phyloP scores from a whole-genome alignment of 2,888 invertebrate genomes.

The Neocrepidodera transversa region DNA sequence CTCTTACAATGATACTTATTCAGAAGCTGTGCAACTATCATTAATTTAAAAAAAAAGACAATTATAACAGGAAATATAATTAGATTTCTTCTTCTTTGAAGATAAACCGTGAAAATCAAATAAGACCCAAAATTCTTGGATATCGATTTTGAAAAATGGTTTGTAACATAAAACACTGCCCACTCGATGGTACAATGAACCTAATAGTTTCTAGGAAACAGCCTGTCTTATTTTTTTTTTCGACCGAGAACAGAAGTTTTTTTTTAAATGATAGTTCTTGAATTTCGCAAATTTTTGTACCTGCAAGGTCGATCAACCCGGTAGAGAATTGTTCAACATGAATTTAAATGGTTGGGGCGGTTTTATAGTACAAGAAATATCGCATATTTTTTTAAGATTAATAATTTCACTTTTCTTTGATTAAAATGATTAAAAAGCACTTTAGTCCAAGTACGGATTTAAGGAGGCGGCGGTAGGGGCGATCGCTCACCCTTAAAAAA shows the following conservation, averaged over 20 bases:
- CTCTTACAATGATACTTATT: conserved; percentile 4
- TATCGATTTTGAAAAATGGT: conserved; percentile 34
- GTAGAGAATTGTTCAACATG: conserved; percentile 37
- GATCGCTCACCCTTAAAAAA: no score
- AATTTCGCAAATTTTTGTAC: conserved; percentile 43
- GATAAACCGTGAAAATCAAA: conserved; percentile 38
- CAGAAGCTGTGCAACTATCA: conserved; percentile 25
- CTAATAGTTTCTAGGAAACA: conserved; percentile 40
- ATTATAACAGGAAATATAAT: conserved; percentile 35
- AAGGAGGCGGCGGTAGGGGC: no score
- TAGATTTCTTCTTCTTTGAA: conserved; percentile 27
- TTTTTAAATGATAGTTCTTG: conserved; percentile 42
- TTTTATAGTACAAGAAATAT: conserved; percentile 21
- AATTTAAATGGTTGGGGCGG: conserved; percentile 31
- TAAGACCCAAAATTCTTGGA: conserved; percentile 16
- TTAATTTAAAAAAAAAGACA: conserved; percentile 27
- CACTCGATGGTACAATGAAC: conserved; percentile 41
- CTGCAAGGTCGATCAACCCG: conserved; percentile 48
- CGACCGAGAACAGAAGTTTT: conserved; percentile 42
- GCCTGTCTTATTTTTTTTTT: conserved; percentile 34
- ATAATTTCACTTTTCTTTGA: no score
- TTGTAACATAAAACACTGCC: conserved; percentile 34
- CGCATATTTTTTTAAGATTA: no score
- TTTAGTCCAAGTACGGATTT: no score
- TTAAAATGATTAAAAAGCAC: no score